Evolutionary conservation across 2,888 invertebrate species (phyloP).

Genomic region (Aromia moschata): DNA sequence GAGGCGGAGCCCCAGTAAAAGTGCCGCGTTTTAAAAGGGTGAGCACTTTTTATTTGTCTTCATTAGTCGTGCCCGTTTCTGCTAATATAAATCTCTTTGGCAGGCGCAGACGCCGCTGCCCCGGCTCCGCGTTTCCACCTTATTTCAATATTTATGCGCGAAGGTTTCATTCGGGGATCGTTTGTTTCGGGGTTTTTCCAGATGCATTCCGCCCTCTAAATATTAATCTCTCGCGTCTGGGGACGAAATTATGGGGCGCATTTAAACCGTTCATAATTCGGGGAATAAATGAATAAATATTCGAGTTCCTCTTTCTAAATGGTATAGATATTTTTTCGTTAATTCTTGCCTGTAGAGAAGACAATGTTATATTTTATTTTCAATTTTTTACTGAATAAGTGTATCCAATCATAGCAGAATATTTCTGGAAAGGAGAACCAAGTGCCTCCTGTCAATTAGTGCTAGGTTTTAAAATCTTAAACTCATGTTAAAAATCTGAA

Average conservation of each 20-base stretch:
- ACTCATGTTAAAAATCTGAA: too few relatives aligned
- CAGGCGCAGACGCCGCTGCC: constrained; percentile 8
- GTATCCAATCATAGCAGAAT: too few relatives aligned
- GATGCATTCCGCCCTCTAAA: constrained; percentile 11
- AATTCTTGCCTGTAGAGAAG: too few relatives aligned
- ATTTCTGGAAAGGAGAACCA: too few relatives aligned
- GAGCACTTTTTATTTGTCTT: constrained; percentile 18
- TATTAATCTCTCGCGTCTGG: constrained; percentile 1
- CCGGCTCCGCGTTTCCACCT: constrained; percentile 9
- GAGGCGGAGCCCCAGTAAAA: neutral
- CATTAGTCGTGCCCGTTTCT: constrained; percentile 8
- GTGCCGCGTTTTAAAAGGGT: constrained; percentile 2
- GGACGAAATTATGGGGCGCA: neutral
- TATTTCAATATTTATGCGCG: constrained; percentile 22
- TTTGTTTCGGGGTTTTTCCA: constrained; percentile 7
- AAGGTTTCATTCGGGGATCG: constrained; percentile 5
- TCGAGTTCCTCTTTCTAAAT: neutral
- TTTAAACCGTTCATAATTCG: neutral
- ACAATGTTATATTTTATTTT: too few relatives aligned
- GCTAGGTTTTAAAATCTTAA: too few relatives aligned
- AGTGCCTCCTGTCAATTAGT: too few relatives aligned
- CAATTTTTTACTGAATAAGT: too few relatives aligned
- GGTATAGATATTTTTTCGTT: neutral
- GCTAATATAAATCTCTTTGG: constrained; percentile 13
- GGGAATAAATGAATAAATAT: neutral